Evolutionary conservation across 2,888 invertebrate species (phyloP), one percentile per base, ranked within the genome.

Genomic region (Pandemis heparana): DNA sequence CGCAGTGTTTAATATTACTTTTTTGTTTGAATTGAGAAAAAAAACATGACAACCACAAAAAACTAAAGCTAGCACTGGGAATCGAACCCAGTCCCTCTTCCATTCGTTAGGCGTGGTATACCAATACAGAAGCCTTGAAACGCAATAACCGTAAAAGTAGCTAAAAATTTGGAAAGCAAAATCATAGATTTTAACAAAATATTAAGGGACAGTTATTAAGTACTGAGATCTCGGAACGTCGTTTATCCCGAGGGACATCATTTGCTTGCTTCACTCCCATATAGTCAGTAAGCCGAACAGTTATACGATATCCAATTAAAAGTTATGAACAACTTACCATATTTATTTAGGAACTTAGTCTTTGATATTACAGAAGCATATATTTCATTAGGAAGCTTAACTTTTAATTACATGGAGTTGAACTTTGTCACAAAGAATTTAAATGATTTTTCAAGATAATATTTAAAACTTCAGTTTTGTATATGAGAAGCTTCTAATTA

Each of bases 281-380:
- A 12, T 56, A 56, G 23, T 18, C 18, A 56, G 16, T 51, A 56
- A 56, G 61, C 53, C 16, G 43, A n/a, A 63, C 41, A 38, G 65
- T 12, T 61, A 70, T 56, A 51, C 59, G 68, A 69, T 60, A 60
- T 59, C 68, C 41, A 73, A 73, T 73, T 69, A 64, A 73, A 69
- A 73, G 46, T 73, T 69, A 64, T 56, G 56, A 64, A 64, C 39
- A 46, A 73, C 73, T 73, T 60, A 73, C 73, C 73, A 68, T 68
- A 48, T 63, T 67, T 39, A 48, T 32, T 39, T 10, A 41, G 48
- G 32, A 38, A 32, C 41, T 12, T 71, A 59, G 59, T 56, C 68
- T 64, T 48, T 59, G 23, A 59, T 16, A 59, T 72, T 46, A 53
- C 59, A 46, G 32, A 68, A 56, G 5, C 12, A 14, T 38, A 63